Evolutionary conservation across 1,140 invertebrate genomes (phyloP).

Genomic region (Zaprionus vittiger): DNA sequence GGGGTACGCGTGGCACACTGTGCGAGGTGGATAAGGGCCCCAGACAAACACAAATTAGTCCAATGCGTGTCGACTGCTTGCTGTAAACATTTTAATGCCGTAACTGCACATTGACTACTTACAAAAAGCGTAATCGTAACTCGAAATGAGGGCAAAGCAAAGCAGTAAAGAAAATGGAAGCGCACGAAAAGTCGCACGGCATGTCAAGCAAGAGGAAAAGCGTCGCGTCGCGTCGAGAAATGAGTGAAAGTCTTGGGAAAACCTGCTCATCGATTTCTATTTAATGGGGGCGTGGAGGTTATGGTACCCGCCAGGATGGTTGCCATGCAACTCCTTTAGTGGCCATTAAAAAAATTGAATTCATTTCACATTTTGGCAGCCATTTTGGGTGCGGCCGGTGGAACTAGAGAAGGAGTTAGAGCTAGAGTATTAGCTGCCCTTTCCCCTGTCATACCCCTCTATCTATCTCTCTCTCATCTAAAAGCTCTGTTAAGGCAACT

Average conservation of each 20-base stretch:
- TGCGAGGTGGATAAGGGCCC: not conserved
- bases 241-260: conserved; percentile 31
- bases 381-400: conserved; percentile 29
- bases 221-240: not conserved
- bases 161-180: conserved; percentile 11
- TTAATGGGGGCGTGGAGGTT: conserved; percentile 2
- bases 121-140: conserved; percentile 23
- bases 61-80: conserved; percentile 31
- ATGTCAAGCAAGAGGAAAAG: conserved; percentile 25
- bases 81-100: conserved; percentile 10
- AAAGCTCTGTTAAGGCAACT: conserved; percentile 18
- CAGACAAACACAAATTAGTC: conserved; percentile 24
- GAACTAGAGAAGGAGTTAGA: conserved; percentile 2
- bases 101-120: conserved; percentile 22
- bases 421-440: not conserved
- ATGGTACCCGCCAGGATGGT: conserved; percentile 7
- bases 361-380: conserved; percentile 23
- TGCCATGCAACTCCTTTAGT: conserved; percentile 8
- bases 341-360: conserved; percentile 2
- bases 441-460: not conserved
- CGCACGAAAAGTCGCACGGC: conserved; percentile 20
- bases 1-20: not conserved
- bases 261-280: conserved; percentile 34
- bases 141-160: conserved; percentile 35
- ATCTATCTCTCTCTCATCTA: not conserved